These are phyloP conservation scores for Enoplosus armatus DNA, from an alignment of 2,797 vertebrate genomes.

Conservation along the genomic window DNA sequence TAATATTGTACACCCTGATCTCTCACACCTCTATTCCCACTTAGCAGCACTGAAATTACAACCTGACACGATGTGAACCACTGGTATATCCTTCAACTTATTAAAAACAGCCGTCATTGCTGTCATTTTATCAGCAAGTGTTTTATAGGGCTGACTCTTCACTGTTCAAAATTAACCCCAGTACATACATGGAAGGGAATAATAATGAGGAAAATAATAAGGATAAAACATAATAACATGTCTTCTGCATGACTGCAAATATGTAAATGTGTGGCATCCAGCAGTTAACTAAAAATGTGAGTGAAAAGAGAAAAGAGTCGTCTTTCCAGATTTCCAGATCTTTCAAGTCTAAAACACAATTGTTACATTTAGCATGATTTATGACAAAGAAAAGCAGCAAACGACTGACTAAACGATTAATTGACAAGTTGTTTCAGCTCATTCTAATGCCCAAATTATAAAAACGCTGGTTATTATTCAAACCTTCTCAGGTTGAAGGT, in stretches of 20 bases:
- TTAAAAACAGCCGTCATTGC: conserved; percentile 31
- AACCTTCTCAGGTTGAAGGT: not conserved
- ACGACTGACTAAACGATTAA: not conserved
- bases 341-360: not conserved
- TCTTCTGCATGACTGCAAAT: conserved; percentile 1
- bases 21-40: not conserved
- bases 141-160: conserved; percentile 3
- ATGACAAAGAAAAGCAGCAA: not conserved
- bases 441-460: not conserved
- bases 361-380: not conserved
- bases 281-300: not conserved
- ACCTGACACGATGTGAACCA: conserved; percentile 3
- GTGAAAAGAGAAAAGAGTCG: not conserved
- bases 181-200: conserved; percentile 12
- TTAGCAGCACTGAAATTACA: conserved; percentile 13
- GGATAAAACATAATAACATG: conserved; percentile 7
- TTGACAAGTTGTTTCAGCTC: not conserved
- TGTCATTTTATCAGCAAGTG: conserved; percentile 40
- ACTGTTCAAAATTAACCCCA: conserved; percentile 40
- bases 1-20: conserved; percentile 11
- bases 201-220: conserved; percentile 24
- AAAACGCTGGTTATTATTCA: not conserved
- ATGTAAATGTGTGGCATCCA: conserved; percentile 3
- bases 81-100: conserved; percentile 14
- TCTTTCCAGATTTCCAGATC: not conserved